These are phyloP conservation scores for Chloromyia formosa DNA, from an alignment of 2,888 invertebrate genomes.

Conservation along the genomic window DNA sequence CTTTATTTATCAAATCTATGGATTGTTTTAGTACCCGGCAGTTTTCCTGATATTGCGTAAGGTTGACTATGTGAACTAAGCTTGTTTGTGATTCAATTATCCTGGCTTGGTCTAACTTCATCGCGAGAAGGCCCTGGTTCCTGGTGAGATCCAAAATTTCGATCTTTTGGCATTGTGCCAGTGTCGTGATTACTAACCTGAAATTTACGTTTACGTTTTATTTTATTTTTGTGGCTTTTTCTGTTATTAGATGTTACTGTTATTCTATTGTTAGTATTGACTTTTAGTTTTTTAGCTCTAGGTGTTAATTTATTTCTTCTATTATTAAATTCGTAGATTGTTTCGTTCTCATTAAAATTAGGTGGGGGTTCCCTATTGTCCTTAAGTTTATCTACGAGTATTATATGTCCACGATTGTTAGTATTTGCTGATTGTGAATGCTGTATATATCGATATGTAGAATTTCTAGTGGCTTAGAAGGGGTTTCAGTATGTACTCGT, in stretches of 20 bases:
- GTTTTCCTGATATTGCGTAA: too few species aligned
- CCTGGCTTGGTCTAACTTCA: background rate
- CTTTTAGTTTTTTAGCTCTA: slow-evolving; percentile 2
- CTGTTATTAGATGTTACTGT: slow-evolving; percentile 23
- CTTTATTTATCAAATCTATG: slow-evolving; percentile 24
- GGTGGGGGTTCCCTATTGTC: too few species aligned
- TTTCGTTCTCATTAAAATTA: slow-evolving; percentile 35
- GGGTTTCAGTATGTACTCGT: slow-evolving; percentile 31
- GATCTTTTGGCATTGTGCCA: slow-evolving; percentile 26
- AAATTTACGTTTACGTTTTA: slow-evolving; percentile 25
- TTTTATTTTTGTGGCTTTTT: slow-evolving; percentile 17
- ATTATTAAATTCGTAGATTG: background rate
- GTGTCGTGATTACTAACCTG: slow-evolving; percentile 2
- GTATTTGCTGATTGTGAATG: slow-evolving; percentile 32
- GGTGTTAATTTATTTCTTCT: slow-evolving; percentile 24
- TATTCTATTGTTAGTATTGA: slow-evolving; percentile 1
- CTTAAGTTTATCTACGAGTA: too few species aligned
- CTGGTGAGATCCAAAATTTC: slow-evolving; percentile 19
- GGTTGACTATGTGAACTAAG: slow-evolving; percentile 16
- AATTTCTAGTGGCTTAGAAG: slow-evolving; percentile 43
- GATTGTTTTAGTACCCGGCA: too few species aligned
- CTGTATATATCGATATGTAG: slow-evolving; percentile 16
- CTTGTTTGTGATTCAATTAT: slow-evolving; percentile 8
- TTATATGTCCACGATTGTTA: slow-evolving; percentile 33
- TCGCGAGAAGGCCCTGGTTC: slow-evolving; percentile 10